Conservation (phyloP, 1,140 invertebrate species). For the Metopolophium dirhodum region DNA sequence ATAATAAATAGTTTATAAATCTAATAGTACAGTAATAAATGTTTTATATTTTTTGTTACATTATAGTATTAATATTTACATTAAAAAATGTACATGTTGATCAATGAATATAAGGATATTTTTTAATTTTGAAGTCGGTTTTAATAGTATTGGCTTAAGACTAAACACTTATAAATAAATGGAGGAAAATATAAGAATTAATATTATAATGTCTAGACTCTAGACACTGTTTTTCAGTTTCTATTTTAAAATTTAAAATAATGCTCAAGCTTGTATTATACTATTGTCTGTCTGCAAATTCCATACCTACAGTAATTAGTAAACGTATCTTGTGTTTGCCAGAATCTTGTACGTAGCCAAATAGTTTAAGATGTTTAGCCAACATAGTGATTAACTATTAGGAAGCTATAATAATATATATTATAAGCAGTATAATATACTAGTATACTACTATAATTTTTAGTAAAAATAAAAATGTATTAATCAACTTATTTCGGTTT, state of each 20-base stretch:
- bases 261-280: neutral
- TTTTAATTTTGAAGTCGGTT: neutral
- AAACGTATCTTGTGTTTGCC: constrained; percentile 28
- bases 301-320: neutral
- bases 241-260: constrained; percentile 19
- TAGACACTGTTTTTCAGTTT: neutral
- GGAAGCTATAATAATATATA: constrained; percentile 2
- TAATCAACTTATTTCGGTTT: neutral
- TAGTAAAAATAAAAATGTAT: neutral
- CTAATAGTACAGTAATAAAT: neutral
- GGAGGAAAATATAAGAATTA: neutral
- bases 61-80: neutral
- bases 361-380: constrained; percentile 25
- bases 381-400: neutral
- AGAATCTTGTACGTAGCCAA: neutral
- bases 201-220: neutral
- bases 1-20: neutral
- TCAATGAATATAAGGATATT: neutral
- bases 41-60: neutral
- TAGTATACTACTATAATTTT: neutral
- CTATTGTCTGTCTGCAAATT: neutral
- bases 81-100: neutral
- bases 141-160: neutral
- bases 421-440: neutral
- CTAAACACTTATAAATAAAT: neutral